Conservation (phyloP, 2,888 invertebrate genomes). For the Unio pictorum region DNA sequence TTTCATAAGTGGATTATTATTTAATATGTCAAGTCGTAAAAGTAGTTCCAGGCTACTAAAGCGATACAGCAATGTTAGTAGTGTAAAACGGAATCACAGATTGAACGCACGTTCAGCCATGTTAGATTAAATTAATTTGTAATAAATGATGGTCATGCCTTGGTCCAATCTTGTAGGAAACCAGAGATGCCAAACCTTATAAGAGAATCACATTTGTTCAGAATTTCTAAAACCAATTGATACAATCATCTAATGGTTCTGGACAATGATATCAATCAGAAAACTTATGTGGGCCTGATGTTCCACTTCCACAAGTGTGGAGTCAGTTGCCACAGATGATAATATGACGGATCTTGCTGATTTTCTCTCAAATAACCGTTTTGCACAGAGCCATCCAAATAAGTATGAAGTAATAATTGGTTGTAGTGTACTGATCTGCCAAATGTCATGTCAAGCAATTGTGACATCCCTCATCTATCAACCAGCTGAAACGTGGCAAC, state of each 20-base stretch:
- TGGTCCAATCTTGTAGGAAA: slow-evolving; percentile 22
- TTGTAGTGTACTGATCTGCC: slow-evolving; percentile 1
- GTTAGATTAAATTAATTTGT: neutral
- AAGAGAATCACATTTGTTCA: slow-evolving; percentile 19
- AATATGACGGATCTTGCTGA: slow-evolving; percentile 17
- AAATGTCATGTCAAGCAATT: slow-evolving; percentile 6
- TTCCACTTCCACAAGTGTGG: slow-evolving; percentile 18
- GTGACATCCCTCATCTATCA: neutral
- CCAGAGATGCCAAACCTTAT: slow-evolving; percentile 13
- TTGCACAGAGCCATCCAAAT: neutral
- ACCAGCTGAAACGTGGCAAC: neutral
- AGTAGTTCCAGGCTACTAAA: no score
- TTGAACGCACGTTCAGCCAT: no score
- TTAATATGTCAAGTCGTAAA: no score
- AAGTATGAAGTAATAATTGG: neutral
- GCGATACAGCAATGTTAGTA: no score
- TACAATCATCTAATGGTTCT: slow-evolving; percentile 14
- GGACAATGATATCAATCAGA: neutral
- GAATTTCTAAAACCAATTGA: slow-evolving; percentile 10
- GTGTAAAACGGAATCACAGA: no score
- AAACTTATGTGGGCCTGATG: neutral
- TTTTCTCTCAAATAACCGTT: slow-evolving; percentile 6
- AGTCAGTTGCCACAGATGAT: slow-evolving; percentile 12
- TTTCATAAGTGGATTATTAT: no score
- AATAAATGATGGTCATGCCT: slow-evolving; percentile 20